A percentile compares a stretch with the other conserved stretches of the same genome.
These are phyloP conservation scores for Synanthedon tipuliformis DNA, from an alignment of 2,888 invertebrate species.

Conservation along the genomic window DNA sequence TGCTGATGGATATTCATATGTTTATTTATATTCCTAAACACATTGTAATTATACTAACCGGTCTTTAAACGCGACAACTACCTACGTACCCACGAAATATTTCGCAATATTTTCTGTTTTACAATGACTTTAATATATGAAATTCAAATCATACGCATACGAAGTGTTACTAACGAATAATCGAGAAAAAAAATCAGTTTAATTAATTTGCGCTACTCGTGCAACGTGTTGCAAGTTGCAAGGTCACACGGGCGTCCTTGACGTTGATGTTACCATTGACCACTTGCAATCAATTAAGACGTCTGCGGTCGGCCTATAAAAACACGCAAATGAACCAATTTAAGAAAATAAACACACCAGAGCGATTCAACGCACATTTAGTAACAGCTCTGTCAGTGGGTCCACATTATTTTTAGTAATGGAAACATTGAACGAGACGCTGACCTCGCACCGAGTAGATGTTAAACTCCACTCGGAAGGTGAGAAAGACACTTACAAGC, in stretches of 20 bases:
- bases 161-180: too few species aligned
- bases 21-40: slow-evolving; percentile 8
- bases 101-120: too few species aligned
- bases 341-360: not conserved
- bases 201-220: not conserved
- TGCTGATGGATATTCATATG: slow-evolving; percentile 17
- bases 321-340: not conserved
- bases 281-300: not conserved
- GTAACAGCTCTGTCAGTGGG: too few species aligned
- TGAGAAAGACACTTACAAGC: too few species aligned
- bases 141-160: too few species aligned
- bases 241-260: not conserved
- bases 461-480: too few species aligned
- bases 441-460: too few species aligned
- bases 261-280: not conserved
- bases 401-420: too few species aligned
- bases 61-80: not conserved
- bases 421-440: too few species aligned
- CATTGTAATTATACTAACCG: not conserved
- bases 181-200: too few species aligned
- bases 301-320: not conserved
- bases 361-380: not conserved
- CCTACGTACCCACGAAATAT: not conserved
- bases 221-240: not conserved
- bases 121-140: too few species aligned